phyloP scores from a whole-genome alignment of 1,140 invertebrate genomes.

The Ephestia elutella region DNA sequence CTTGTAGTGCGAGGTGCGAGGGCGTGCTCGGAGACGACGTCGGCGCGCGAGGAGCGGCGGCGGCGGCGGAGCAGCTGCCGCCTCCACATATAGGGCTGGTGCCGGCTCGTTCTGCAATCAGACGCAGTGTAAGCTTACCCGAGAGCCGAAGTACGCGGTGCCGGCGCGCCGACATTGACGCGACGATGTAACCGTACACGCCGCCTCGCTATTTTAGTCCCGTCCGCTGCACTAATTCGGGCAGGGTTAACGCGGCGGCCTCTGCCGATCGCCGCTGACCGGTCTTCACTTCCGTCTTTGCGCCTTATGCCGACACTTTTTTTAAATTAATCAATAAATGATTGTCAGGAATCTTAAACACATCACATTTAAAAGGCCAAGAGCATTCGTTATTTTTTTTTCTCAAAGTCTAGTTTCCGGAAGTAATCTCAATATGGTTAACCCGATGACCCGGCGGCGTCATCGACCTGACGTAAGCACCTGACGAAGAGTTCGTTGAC shows the following conservation, averaged over 20 bases:
- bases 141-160: conserved; percentile 40
- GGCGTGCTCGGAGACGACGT: conserved; percentile 69
- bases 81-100: conserved; percentile 74
- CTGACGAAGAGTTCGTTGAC: conserved; percentile 68
- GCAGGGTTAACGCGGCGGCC: conserved; percentile 71
- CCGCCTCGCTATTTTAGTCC: conserved; percentile 68
- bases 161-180: conserved; percentile 64
- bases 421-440: not conserved
- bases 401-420: conserved; percentile 2
- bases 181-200: conserved; percentile 70
- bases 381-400: not conserved
- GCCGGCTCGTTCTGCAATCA: conserved; percentile 71
- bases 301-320: conserved; percentile 53
- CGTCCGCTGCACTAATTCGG: conserved; percentile 72
- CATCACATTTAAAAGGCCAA: conserved; percentile 27
- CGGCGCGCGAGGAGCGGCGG: conserved; percentile 37
- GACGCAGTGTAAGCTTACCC: conserved; percentile 74
- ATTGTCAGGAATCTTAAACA: conserved; percentile 18
- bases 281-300: conserved; percentile 62
- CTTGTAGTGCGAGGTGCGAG: conserved; percentile 63
- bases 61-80: conserved; percentile 46
- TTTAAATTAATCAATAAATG: conserved; percentile 21
- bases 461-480: conserved; percentile 65
- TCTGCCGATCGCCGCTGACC: conserved; percentile 41
- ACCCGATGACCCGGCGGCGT: conserved; percentile 53